These are phyloP conservation scores for Hypothenemus hampei DNA, from an alignment of 1,140 invertebrate genomes.

Conservation along the genomic window DNA sequence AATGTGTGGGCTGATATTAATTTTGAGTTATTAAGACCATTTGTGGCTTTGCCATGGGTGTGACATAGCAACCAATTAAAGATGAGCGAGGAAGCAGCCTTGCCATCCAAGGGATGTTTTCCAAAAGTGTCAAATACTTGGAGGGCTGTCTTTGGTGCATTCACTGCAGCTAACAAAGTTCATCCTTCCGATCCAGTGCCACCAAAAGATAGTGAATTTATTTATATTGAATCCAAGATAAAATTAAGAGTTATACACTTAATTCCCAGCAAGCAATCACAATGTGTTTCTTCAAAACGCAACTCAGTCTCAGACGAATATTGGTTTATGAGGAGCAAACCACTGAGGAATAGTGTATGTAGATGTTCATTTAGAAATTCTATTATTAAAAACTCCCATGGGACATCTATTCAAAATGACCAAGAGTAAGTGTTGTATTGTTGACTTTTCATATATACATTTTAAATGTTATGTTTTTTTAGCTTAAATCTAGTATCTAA, in stretches of 20 bases:
- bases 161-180: conserved; percentile 34
- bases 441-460: too few relatives aligned
- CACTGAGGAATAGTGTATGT: conserved; percentile 36
- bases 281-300: conserved; percentile 27
- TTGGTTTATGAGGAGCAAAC: conserved; percentile 44
- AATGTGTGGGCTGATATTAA: too few relatives aligned
- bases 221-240: conserved; percentile 35
- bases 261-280: conserved; percentile 36
- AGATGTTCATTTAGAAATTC: conserved; percentile 44
- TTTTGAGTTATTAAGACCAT: conserved; percentile 17
- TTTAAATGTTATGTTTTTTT: too few relatives aligned
- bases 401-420: conserved; percentile 10
- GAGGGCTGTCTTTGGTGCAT: conserved; percentile 29
- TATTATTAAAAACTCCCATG: conserved; percentile 17
- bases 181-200: conserved; percentile 36
- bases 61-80: conserved; percentile 25
- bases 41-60: conserved; percentile 26
- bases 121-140: conserved; percentile 35
- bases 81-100: conserved; percentile 30
- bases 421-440: too few relatives aligned
- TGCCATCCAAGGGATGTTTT: conserved; percentile 29
- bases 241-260: conserved; percentile 39
- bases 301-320: conserved; percentile 43
- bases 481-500: conserved; percentile 3
- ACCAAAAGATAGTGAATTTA: conserved; percentile 38